Percentiles rank a stretch among this genome's conserved stretches.
Conservation (phyloP, 1,140 invertebrate genomes). For the Diorhabda carinulata region DNA sequence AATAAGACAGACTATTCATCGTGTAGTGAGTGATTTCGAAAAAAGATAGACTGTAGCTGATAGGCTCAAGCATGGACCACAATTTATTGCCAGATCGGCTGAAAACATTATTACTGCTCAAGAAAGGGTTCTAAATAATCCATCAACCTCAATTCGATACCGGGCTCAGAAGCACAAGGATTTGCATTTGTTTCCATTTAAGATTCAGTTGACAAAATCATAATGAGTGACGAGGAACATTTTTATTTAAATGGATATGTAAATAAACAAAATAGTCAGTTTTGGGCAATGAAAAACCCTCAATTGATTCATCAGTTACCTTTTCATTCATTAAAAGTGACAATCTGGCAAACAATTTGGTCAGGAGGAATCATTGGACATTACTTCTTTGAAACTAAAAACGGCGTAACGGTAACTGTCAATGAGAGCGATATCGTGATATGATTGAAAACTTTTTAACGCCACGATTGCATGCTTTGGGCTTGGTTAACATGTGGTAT, state of each 20-base stretch:
- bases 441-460: constrained; percentile 26
- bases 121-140: no score
- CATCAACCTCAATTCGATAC: no score
- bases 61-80: no score
- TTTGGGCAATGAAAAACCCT: neutral
- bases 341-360: constrained; percentile 40
- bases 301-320: constrained; percentile 29
- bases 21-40: no score
- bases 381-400: constrained; percentile 29
- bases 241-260: neutral
- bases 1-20: no score
- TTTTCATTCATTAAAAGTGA: constrained; percentile 41
- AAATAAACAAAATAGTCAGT: neutral
- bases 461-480: constrained; percentile 33
- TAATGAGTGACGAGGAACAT: neutral
- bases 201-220: neutral
- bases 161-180: no score
- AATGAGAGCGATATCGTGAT: constrained; percentile 17
- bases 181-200: no score
- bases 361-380: constrained; percentile 30
- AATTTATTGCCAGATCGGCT: no score
- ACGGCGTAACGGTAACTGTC: constrained; percentile 22
- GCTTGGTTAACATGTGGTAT: constrained; percentile 4
- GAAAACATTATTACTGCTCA: no score
- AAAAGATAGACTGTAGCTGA: no score